phyloP scores from a whole-genome alignment of 2,113 vertebrate species.

The Gymnobelideus leadbeateri region DNA sequence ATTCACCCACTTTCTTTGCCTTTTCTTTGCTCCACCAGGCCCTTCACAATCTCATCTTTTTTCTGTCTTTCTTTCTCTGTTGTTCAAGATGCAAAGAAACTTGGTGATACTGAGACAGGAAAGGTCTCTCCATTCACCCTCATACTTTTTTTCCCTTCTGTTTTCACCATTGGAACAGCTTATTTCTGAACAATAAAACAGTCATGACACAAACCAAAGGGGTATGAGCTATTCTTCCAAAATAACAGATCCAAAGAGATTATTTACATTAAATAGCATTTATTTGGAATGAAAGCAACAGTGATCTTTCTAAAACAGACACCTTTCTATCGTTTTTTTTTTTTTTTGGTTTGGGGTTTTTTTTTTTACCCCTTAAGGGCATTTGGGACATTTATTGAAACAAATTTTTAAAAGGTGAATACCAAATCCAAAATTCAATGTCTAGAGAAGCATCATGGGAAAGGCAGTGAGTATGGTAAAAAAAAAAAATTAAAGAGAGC shows the following conservation, averaged over 20 bases:
- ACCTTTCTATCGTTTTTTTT: background rate
- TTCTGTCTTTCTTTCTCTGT: background rate
- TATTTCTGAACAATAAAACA: background rate
- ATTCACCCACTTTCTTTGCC: background rate
- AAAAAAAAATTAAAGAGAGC: background rate
- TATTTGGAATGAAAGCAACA: slow-evolving; percentile 7
- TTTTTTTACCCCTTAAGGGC: slow-evolving; percentile 9
- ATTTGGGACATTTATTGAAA: slow-evolving; percentile 40
- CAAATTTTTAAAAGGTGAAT: slow-evolving; percentile 25
- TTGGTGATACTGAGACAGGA: background rate
- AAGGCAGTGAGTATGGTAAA: background rate
- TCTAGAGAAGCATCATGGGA: slow-evolving; percentile 2
- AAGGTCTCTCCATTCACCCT: background rate
- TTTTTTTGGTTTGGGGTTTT: too few species aligned
- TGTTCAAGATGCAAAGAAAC: background rate
- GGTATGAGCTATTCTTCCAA: background rate
- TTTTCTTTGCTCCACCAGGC: background rate
- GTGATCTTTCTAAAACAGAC: background rate
- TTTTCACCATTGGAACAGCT: background rate
- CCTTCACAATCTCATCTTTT: background rate
- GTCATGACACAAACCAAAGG: background rate
- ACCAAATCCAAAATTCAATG: slow-evolving; percentile 11
- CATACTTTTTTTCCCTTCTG: background rate
- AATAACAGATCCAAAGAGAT: background rate
- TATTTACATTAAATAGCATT: background rate